Conservation (phyloP, 2,797 vertebrate species). For the Eulemur mongoz region DNA sequence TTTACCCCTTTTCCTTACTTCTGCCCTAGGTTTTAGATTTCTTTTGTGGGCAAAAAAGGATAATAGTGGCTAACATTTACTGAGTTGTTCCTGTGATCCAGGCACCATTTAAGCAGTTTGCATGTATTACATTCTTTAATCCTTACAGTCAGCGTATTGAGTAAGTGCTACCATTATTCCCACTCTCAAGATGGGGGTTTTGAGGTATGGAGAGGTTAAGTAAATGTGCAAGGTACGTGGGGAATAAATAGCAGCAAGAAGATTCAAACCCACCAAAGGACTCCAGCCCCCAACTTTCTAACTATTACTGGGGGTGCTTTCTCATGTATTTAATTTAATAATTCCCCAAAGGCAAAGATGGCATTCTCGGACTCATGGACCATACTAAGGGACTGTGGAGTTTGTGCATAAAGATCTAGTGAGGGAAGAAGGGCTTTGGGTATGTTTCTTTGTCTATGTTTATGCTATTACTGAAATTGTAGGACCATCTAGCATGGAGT, state of each 20-base stretch:
- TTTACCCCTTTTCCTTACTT: not conserved
- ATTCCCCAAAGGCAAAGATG: not conserved
- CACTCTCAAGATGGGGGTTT: not conserved
- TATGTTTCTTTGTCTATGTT: not conserved
- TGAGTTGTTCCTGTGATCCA: not conserved
- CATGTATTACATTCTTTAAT: not conserved
- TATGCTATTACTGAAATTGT: not conserved
- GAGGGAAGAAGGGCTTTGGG: not conserved
- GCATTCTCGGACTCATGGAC: not conserved
- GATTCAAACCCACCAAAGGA: not conserved
- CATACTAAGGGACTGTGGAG: not conserved
- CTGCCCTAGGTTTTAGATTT: not conserved
- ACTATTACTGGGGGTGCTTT: not conserved
- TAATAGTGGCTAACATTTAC: not conserved
- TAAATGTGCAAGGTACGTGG: not conserved
- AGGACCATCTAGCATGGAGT: not conserved
- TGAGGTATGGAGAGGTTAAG: not conserved
- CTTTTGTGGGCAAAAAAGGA: not conserved
- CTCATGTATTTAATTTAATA: not conserved
- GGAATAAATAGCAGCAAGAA: not conserved
- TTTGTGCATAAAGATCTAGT: not conserved
- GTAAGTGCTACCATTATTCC: not conserved
- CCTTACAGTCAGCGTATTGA: not conserved
- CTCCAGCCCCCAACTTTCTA: not conserved
- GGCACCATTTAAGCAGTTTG: not conserved